These are phyloP conservation scores for Gambusia holbrooki DNA, from an alignment of 2,113 vertebrate genomes.

Conservation along the genomic window DNA sequence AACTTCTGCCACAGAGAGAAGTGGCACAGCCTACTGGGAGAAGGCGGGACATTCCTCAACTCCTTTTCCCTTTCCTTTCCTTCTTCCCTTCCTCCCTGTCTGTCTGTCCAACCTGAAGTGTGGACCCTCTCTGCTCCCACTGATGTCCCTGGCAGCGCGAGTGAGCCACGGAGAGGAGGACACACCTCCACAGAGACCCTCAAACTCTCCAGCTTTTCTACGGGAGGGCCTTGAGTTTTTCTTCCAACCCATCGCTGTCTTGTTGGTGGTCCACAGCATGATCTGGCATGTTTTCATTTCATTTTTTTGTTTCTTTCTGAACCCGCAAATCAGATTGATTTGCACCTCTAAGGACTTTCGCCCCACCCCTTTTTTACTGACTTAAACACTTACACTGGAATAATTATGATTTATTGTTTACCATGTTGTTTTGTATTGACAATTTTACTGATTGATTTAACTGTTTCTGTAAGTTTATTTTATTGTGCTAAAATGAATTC, in stretches of 20 bases:
- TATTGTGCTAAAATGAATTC: constrained; percentile 56
- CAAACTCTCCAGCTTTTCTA: neutral
- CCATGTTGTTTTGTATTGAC: constrained; percentile 53
- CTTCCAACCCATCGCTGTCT: neutral
- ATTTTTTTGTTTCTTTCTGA: constrained; percentile 27
- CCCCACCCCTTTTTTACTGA: constrained; percentile 50
- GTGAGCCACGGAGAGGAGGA: constrained; percentile 20
- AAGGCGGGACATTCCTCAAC: constrained; percentile 7
- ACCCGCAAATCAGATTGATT: constrained; percentile 56
- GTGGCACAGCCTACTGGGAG: neutral
- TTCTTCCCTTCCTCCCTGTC: constrained; percentile 1
- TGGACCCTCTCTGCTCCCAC: neutral
- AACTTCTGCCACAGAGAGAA: neutral
- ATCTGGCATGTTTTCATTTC: constrained; percentile 60
- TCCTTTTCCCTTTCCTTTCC: neutral
- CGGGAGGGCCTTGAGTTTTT: constrained; percentile 4
- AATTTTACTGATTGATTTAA: constrained; percentile 72
- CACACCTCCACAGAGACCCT: neutral
- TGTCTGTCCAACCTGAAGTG: neutral
- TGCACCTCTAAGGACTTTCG: constrained; percentile 67
- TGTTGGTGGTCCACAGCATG: constrained; percentile 60
- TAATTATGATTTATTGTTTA: constrained; percentile 75
- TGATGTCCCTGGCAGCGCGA: constrained; percentile 19
- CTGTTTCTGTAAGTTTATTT: constrained; percentile 56
- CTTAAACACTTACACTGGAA: constrained; percentile 83